Evolutionary conservation across 2,113 vertebrate species (phyloP).

Genomic region (Rostratula benghalensis): DNA sequence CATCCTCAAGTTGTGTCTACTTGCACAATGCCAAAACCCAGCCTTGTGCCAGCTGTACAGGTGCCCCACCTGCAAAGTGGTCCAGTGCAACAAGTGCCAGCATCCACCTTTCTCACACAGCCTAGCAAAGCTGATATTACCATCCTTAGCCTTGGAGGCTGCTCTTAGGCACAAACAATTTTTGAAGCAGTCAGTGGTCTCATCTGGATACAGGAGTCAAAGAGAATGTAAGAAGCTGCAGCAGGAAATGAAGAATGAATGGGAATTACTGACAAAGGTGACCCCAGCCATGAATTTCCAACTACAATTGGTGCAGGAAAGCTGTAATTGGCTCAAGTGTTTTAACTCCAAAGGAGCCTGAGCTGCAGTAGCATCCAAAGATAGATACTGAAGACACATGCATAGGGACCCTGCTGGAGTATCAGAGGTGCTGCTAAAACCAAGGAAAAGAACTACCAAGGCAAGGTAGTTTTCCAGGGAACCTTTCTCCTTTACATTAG

Average conservation of each 20-base stretch:
- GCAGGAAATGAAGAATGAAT: not conserved
- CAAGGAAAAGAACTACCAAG: not conserved
- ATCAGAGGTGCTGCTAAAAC: not conserved
- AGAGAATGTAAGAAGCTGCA: not conserved
- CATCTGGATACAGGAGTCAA: not conserved
- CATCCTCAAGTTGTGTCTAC: not conserved
- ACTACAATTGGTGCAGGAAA: not conserved
- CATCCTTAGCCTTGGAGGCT: not conserved
- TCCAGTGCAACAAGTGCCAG: not conserved
- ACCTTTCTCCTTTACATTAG: not conserved
- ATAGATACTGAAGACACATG: not conserved
- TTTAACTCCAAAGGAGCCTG: not conserved
- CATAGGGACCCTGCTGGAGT: fast-evolving
- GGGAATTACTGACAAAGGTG: not conserved
- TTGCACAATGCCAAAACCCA: not conserved
- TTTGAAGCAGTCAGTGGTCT: not conserved
- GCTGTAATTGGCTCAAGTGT: not conserved
- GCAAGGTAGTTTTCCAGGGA: not conserved
- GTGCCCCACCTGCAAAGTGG: not conserved
- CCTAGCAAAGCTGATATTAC: not conserved
- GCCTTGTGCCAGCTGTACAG: not conserved
- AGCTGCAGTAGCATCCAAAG: not conserved
- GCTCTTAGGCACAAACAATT: not conserved
- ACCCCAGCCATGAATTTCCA: not conserved
- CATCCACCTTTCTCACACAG: not conserved